Evolutionary conservation across 2,113 vertebrate species (phyloP).

Genomic region (Daubentonia madagascariensis): DNA sequence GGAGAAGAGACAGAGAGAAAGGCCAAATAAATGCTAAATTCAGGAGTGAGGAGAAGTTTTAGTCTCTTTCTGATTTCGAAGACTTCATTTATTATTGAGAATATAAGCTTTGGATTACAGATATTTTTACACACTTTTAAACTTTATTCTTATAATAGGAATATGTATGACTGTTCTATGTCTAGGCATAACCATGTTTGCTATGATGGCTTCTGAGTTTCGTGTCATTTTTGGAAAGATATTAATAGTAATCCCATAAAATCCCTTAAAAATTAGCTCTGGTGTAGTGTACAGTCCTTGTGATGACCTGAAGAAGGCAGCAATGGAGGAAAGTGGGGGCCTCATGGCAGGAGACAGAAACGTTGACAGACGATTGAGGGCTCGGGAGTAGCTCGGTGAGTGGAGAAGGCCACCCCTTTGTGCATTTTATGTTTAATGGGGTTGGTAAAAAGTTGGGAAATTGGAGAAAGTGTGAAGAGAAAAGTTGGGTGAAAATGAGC

Average conservation of each 20-base stretch:
- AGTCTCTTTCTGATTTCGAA: not conserved
- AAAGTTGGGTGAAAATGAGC: not conserved
- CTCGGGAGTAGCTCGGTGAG: no score
- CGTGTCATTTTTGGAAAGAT: constrained; percentile 48
- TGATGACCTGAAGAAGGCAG: no score
- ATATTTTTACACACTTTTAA: not conserved
- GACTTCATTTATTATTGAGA: not conserved
- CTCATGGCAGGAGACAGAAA: not conserved
- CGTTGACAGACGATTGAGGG: not conserved
- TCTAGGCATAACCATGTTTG: constrained; percentile 26
- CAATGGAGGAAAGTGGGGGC: no score
- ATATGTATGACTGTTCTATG: constrained; percentile 47
- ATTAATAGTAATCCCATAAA: constrained; percentile 7
- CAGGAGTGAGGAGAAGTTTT: not conserved
- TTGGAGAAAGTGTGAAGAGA: not conserved
- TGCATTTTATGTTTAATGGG: not conserved
- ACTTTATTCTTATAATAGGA: constrained; percentile 42
- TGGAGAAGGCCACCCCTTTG: not conserved
- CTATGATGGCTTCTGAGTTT: constrained; percentile 41
- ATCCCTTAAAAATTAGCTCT: no score
- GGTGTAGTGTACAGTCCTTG: accelerated
- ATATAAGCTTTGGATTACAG: constrained; percentile 28
- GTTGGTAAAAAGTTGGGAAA: not conserved
- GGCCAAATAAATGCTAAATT: not conserved
- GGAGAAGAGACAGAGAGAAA: not conserved